phyloP scores from a whole-genome alignment of 2,797 vertebrate genomes.

The Tinamus major region DNA sequence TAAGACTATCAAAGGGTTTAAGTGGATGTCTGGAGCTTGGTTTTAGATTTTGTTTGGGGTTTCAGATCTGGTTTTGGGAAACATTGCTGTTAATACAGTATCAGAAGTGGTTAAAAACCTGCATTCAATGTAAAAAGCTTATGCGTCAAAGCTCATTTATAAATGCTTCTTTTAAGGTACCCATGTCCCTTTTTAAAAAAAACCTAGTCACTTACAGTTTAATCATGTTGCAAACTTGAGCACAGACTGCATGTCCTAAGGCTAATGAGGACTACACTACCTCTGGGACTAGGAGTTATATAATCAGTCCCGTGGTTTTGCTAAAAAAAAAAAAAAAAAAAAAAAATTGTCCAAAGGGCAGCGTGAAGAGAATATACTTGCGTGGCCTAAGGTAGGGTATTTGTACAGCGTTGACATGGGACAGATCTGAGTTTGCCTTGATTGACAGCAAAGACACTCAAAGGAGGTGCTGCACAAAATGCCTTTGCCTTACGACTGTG shows the following conservation, averaged over 20 bases:
- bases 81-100: neutral
- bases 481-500: neutral
- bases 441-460: neutral
- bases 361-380: neutral
- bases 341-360: too few species aligned
- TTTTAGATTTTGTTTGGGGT: neutral
- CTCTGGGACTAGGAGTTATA: neutral
- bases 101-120: neutral
- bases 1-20: neutral
- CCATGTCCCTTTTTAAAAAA: neutral
- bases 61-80: neutral
- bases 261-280: neutral
- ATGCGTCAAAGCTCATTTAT: neutral
- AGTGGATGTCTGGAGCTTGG: neutral
- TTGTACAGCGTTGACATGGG: too few species aligned
- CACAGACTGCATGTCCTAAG: neutral
- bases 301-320: too few species aligned
- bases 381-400: neutral
- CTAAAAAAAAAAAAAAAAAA: too few species aligned
- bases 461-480: neutral
- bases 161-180: neutral
- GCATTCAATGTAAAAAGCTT: neutral
- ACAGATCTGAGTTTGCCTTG: neutral
- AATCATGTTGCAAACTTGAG: neutral
- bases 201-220: neutral